A percentile compares a stretch with the other conserved stretches of the same genome.
These are phyloP conservation scores for Papilio polytes DNA, from an alignment of 1,140 invertebrate genomes.

Conservation along the genomic window DNA sequence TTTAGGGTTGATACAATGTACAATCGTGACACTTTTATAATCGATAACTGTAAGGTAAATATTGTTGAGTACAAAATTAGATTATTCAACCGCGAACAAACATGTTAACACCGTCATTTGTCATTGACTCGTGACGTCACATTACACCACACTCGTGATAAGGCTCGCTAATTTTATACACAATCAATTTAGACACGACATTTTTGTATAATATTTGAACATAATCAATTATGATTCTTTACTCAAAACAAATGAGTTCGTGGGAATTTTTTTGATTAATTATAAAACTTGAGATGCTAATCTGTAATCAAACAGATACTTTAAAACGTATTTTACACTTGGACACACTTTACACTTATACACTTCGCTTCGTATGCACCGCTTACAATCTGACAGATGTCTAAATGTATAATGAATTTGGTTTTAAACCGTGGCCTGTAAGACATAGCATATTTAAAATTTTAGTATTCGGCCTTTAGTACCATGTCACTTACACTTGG, in stretches of 20 bases:
- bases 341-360: too few relatives aligned
- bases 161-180: conserved; percentile 35
- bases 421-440: too few relatives aligned
- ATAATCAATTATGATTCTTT: not conserved
- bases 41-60: conserved; percentile 54
- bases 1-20: not conserved
- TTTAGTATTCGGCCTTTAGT: too few relatives aligned
- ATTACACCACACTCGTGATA: conserved; percentile 27
- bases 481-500: too few relatives aligned
- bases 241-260: not conserved
- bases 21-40: conserved; percentile 47
- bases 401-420: too few relatives aligned
- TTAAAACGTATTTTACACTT: too few relatives aligned
- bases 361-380: too few relatives aligned
- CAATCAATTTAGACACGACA: conserved; percentile 18
- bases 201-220: conserved; percentile 1
- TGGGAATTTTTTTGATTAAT: conserved; percentile 2
- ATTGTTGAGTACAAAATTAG: conserved; percentile 37
- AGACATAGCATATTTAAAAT: too few relatives aligned
- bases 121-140: conserved; percentile 3
- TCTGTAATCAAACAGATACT: not conserved
- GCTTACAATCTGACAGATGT: too few relatives aligned
- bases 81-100: conserved; percentile 17
- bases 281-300: not conserved
- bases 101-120: not conserved